Evolutionary conservation across 2,797 vertebrate genomes (phyloP), one percentile per base, ranked within the genome.

Genomic region (Parauchenoglanis ngamensis): DNA sequence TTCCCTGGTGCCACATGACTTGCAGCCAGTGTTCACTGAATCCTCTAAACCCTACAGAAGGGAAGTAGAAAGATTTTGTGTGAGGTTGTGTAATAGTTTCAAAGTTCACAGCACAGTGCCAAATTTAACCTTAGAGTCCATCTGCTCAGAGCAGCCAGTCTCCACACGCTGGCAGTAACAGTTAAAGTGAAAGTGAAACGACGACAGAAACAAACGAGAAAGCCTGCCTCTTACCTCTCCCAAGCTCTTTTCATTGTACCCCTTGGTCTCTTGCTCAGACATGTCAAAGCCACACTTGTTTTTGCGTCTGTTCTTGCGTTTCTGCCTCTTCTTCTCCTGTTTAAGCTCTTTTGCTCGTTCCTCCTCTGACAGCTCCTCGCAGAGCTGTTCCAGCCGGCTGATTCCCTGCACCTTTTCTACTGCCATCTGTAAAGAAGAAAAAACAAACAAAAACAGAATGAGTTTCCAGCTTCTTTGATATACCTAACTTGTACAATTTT

Each of bases 381-480:
- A 98, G 87, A 99, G 97, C 94, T 99, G 98, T 91, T 99, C 98
- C 86, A 99, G 91, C 7, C 98, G 96, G 92, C 98, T 99, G 91
- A 99, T 97, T 61, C 98, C 98, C 93, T 98, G 98, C 92, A 98
- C 97, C 93, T 97, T 97, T 93, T 99, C 98, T 91, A 99, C 97
- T 3, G 97, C 97, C 97, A 98, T 97, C 98, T 99, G 90, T 49
- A 85, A 4, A 56, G 17, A 4, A 28, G 15, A 49, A 28, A 21
- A 49, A 7, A 35, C 35, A 35, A 35, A 35, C 35, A 35, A 7
- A 49, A 49, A 49, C 2, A 13, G 19, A 67, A 13, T 3, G 7
- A 8, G 28, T 54, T 52, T 35, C 13, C 49, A 35, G 46, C 80
- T 52, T 67, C 12, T 63, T 10, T 8, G 4, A 17, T 21, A 57